phyloP scores from a whole-genome alignment of 2,113 vertebrate species.

The Colistium nudipinnis region DNA sequence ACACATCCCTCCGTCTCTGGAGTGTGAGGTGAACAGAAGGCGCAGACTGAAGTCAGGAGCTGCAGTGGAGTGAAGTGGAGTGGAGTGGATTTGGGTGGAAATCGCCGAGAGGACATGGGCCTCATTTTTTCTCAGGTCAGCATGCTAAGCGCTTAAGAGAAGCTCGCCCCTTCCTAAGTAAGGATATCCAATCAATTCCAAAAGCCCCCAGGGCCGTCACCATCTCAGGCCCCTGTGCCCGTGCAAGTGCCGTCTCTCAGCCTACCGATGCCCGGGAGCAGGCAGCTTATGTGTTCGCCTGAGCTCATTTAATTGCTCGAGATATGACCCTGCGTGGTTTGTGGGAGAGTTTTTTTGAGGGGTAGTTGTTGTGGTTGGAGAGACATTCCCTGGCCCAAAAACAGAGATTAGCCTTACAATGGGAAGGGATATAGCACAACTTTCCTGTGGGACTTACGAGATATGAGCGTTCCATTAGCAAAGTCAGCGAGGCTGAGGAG shows the following conservation, averaged over 20 bases:
- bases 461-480: conserved; percentile 64
- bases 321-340: conserved; percentile 65
- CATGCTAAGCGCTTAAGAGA: conserved; percentile 62
- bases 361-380: conserved; percentile 59
- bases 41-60: conserved; percentile 37
- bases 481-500: conserved; percentile 11
- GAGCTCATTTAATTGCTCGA: conserved; percentile 73
- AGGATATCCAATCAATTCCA: conserved; percentile 76
- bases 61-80: conserved; percentile 28
- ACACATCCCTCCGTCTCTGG: conserved; percentile 43
- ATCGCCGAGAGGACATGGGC: conserved; percentile 69
- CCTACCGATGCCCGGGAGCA: conserved; percentile 35
- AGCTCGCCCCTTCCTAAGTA: conserved; percentile 68
- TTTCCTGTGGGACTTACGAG: conserved; percentile 63
- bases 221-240: conserved; percentile 52
- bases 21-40: conserved; percentile 29
- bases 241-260: conserved; percentile 36
- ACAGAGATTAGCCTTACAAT: conserved; percentile 68
- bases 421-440: conserved; percentile 58
- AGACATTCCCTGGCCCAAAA: conserved; percentile 65
- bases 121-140: conserved; percentile 73
- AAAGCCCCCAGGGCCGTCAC: conserved; percentile 53
- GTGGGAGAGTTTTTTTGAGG: conserved; percentile 59
- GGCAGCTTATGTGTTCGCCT: conserved; percentile 59
- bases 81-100: conserved; percentile 69